Evolutionary conservation across 2,888 invertebrate species (phyloP).

Genomic region (Scrobipalpa costella): DNA sequence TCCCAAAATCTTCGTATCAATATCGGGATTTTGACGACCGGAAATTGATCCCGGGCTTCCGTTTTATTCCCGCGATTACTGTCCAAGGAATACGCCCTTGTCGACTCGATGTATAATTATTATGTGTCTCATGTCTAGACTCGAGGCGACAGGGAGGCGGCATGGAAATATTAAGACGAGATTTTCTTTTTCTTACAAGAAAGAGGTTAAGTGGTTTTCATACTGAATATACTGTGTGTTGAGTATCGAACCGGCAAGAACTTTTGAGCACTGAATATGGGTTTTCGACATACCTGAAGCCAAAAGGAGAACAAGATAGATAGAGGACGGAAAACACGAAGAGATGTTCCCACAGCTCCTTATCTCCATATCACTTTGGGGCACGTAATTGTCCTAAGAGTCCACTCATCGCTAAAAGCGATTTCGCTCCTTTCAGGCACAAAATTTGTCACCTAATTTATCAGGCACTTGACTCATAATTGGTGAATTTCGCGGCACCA

Average conservation of each 20-base stretch:
- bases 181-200: slow-evolving; percentile 42
- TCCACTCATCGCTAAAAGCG: slow-evolving; percentile 67
- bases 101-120: slow-evolving; percentile 73
- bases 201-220: slow-evolving; percentile 42
- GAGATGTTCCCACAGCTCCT: slow-evolving; percentile 64
- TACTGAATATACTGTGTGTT: slow-evolving; percentile 23
- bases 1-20: background rate
- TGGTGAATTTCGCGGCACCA: slow-evolving; percentile 77
- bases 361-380: slow-evolving; percentile 77
- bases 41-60: background rate
- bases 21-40: slow-evolving; percentile 2
- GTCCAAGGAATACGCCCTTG: slow-evolving; percentile 70
- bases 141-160: slow-evolving; percentile 70
- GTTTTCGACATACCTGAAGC: slow-evolving; percentile 60
- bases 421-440: slow-evolving; percentile 72
- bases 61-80: background rate
- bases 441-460: slow-evolving; percentile 71
- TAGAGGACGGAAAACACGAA: slow-evolving; percentile 76
- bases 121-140: slow-evolving; percentile 77
- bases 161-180: slow-evolving; percentile 60
- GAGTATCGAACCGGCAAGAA: background rate
- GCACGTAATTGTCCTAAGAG: slow-evolving; percentile 69
- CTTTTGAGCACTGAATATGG: background rate
- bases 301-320: slow-evolving; percentile 60
- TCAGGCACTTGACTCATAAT: slow-evolving; percentile 80